Evolutionary conservation across 35 echinoderm and acorn worm species (phyloP).

Genomic region (Apostichopus japonicus): DNA sequence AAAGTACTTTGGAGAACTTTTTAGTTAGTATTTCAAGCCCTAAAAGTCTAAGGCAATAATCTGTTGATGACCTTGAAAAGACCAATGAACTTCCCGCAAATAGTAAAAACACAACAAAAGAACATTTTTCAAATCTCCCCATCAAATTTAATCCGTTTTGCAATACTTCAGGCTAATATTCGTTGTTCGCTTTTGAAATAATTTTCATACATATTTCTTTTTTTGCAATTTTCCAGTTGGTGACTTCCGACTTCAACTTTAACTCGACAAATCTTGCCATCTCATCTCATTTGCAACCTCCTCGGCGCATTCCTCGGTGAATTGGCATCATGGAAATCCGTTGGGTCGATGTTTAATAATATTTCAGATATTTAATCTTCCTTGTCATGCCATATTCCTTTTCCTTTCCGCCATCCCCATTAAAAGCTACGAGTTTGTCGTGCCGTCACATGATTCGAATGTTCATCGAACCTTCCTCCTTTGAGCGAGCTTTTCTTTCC

Average conservation of each 20-base stretch:
- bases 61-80: too few relatives aligned
- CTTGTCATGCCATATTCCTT: background rate
- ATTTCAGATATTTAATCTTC: background rate
- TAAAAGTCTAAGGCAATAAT: too few relatives aligned
- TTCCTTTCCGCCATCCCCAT: background rate
- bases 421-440: too few relatives aligned
- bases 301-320: background rate
- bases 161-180: background rate
- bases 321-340: background rate
- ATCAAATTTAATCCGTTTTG: too few relatives aligned
- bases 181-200: background rate
- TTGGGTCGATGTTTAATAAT: background rate
- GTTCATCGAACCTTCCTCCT: background rate
- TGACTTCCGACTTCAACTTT: background rate
- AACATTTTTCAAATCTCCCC: too few relatives aligned
- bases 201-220: background rate
- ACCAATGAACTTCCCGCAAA: too few relatives aligned
- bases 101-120: too few relatives aligned
- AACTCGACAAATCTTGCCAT: background rate
- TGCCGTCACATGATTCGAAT: background rate
- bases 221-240: background rate
- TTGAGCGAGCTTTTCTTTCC: background rate
- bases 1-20: too few relatives aligned
- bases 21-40: too few relatives aligned
- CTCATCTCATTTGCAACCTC: background rate